These are phyloP conservation scores for Coregonus sp. DNA, from an alignment of 2,797 vertebrate species.

Conservation along the genomic window DNA sequence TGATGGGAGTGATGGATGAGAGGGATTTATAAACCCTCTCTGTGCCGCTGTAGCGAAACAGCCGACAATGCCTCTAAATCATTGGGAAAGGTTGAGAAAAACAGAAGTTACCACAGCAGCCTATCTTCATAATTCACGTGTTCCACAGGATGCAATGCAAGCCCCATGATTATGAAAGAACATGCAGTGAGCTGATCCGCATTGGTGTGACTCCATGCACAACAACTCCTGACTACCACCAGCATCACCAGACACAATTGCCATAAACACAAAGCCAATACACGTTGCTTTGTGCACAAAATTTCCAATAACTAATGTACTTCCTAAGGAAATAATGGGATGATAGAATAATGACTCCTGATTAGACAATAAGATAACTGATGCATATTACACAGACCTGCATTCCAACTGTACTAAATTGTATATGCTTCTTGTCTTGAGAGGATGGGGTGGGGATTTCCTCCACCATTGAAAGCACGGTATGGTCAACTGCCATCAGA, in stretches of 20 bases:
- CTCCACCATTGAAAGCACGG: background rate
- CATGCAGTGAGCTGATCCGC: background rate
- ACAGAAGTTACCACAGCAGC: slow-evolving; percentile 19
- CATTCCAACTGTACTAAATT: too few relatives aligned
- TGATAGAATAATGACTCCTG: background rate
- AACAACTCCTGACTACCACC: background rate
- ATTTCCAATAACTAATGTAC: background rate
- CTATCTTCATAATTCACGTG: background rate
- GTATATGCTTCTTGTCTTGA: background rate
- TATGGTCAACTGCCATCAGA: background rate
- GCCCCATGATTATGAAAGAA: background rate
- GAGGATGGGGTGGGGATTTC: background rate
- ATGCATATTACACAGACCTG: background rate
- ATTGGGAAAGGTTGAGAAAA: background rate
- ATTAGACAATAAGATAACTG: background rate
- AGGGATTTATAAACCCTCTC: background rate
- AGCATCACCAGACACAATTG: background rate
- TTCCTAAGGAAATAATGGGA: slow-evolving; percentile 1
- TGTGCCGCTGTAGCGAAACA: background rate
- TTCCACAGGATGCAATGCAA: slow-evolving; percentile 10
- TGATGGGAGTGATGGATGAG: background rate
- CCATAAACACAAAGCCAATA: background rate
- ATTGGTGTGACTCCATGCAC: background rate
- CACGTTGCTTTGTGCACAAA: background rate
- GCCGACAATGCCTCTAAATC: background rate